Evolutionary conservation across 2,888 invertebrate species (phyloP), one percentile per base, ranked within the genome.

Genomic region (Napeogenes inachia): DNA sequence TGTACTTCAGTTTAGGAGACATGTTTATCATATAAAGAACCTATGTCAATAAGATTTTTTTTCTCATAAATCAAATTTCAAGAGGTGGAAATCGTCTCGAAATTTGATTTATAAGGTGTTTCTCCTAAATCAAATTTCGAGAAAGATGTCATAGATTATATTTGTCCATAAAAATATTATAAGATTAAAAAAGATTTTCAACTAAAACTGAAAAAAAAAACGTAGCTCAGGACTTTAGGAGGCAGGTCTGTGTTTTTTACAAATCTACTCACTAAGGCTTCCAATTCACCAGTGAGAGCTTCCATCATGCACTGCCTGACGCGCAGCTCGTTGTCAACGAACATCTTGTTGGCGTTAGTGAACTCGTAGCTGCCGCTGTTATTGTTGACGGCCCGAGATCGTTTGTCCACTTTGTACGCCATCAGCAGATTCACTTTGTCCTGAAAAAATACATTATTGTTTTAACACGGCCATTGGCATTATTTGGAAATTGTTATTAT

Each of bases 321-420:
- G 45, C 89, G 84, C 60, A 93, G 85, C 2, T 84, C 81, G 3
- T 90, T 78, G 59, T 93, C 92, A 4, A 95, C 93, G 84, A 94
- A 97, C 68, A 97, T 88, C 70, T 93, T 93, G 85, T 97, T 97
- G 33, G 95, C 96, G 63, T 93, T 94, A 4, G 90, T 92, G 77
- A 95, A 95, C 79, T 95, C 94, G 73, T 96, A 94, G 67, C 92
- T 92, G 2, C 91, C 91, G 13, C 93, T 91, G 66, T 90, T 86
- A 61, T 92, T 87, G 68, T 93, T 91, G 6, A 81, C 74, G 2
- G 74, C 68, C 0, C 93, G 92, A 4, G 89, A 77, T n/a, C 91
- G 84, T 78, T 93, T 94, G 83, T 96, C 96, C 69, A 93, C 85
- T 70, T 93, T 92, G 84, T 95, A 96, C 3, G 94, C 94, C 61